Percentiles rank a stretch among this genome's conserved stretches.
phyloP scores from a whole-genome alignment of 2,113 vertebrate genomes.

The Nyctibius bracteatus region DNA sequence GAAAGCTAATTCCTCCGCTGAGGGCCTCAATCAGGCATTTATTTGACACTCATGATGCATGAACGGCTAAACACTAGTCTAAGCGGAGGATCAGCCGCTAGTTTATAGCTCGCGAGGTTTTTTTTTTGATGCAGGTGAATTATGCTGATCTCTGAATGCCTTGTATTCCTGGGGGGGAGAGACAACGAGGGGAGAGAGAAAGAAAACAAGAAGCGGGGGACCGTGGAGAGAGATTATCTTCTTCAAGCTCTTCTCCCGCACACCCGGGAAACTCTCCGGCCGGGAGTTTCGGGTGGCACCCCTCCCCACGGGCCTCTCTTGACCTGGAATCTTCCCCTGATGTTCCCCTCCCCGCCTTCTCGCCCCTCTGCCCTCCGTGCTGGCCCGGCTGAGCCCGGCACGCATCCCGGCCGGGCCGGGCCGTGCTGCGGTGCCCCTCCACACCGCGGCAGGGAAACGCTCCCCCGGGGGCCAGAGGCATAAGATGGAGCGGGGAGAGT shows the following conservation, averaged over 20 bases:
- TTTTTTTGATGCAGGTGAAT: slow-evolving; percentile 50
- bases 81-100: slow-evolving; percentile 53
- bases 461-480: not conserved
- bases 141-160: slow-evolving; percentile 15
- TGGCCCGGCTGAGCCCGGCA: not conserved
- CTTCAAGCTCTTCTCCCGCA: not conserved
- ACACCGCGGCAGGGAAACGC: not conserved
- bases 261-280: not conserved
- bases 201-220: not conserved
- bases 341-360: not conserved
- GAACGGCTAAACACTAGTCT: slow-evolving; percentile 49
- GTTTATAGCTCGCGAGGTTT: slow-evolving; percentile 8
- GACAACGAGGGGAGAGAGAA: not conserved
- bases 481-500: not conserved
- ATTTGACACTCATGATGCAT: slow-evolving; percentile 58
- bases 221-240: not conserved
- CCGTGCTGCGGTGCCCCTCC: not conserved
- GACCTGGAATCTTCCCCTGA: not conserved
- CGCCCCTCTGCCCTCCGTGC: not conserved
- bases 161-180: not conserved
- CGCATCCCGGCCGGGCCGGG: not conserved
- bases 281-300: not conserved
- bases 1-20: slow-evolving; percentile 53
- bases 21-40: slow-evolving; percentile 58
- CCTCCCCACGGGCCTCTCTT: not conserved